These are phyloP conservation scores for Eurosta solidaginis DNA, from an alignment of 1,140 invertebrate species.

Conservation along the genomic window DNA sequence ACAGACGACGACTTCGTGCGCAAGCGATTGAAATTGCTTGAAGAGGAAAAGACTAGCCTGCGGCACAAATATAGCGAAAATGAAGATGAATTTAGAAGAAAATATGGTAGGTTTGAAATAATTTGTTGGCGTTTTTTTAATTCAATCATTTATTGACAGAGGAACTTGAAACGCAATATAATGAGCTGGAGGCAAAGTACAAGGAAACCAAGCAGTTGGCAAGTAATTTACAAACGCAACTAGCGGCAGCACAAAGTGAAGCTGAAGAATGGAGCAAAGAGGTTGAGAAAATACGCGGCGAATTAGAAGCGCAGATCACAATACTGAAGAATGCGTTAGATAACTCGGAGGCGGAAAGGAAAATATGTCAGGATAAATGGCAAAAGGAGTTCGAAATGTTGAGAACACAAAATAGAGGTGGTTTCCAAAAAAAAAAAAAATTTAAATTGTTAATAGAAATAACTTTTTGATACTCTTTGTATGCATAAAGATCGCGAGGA, in stretches of 20 bases:
- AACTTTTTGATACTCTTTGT: neutral
- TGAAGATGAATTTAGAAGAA: slow-evolving; percentile 61
- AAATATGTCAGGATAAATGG: slow-evolving; percentile 65
- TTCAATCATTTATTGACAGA: slow-evolving; percentile 35
- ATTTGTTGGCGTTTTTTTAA: neutral
- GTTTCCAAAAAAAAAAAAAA: neutral
- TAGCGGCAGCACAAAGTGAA: slow-evolving; percentile 49
- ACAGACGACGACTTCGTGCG: slow-evolving; percentile 65
- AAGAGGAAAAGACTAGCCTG: slow-evolving; percentile 62
- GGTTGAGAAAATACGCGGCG: slow-evolving; percentile 60
- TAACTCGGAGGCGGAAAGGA: slow-evolving; percentile 65
- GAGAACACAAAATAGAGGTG: slow-evolving; percentile 59
- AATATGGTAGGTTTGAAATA: slow-evolving; percentile 58
- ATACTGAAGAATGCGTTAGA: slow-evolving; percentile 66
- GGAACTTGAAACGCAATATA: slow-evolving; percentile 61
- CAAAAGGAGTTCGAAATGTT: slow-evolving; percentile 69
- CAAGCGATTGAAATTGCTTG: slow-evolving; percentile 62
- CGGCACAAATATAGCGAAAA: slow-evolving; percentile 62
- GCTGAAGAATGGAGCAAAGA: slow-evolving; percentile 48
- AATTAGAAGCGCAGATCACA: slow-evolving; percentile 61
- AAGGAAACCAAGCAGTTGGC: slow-evolving; percentile 61
- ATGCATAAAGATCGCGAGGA: slow-evolving; percentile 63
- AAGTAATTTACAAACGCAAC: slow-evolving; percentile 48
- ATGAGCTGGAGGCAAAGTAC: slow-evolving; percentile 62
- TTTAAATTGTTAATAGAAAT: neutral